Evolutionary conservation across 2,888 invertebrate genomes (phyloP), one percentile per base, ranked within the genome.

Genomic region (Luffia ferchaultella): DNA sequence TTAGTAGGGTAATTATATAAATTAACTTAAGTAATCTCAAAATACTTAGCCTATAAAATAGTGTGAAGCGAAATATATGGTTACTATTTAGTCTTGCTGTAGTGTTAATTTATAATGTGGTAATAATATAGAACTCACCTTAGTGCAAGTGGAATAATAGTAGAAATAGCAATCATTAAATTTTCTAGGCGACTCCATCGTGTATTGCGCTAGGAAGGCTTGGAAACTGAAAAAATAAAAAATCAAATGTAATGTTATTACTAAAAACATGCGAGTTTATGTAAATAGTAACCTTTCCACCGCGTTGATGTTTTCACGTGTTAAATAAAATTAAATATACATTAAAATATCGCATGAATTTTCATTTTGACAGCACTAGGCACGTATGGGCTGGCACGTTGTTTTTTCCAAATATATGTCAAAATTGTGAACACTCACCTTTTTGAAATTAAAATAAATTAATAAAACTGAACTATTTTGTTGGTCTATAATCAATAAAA

Each of bases 101-200:
- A n/a, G n/a, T n/a, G n/a, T n/a, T n/a, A n/a, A n/a, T n/a, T n/a
- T n/a, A n/a, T n/a, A n/a, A n/a, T n/a, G n/a, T n/a, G n/a, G n/a
- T n/a, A n/a, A n/a, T n/a, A n/a, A n/a, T n/a, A n/a, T n/a, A n/a
- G n/a, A n/a, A n/a, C n/a, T 79, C 80, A 93, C 93, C 89, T 93
- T 94, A 57, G 89, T 89, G 73, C 94, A 95, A 56, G 91, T 91
- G 51, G 93, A 93, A 71, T 94, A 93, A 72, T 92, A 95, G 77
- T 90, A 95, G 84, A 93, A 95, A 77, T 94, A 94, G 76, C 94
- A 95, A 75, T 94, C 94, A 75, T 92, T 90, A 73, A 91, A 89
- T 83, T 90, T 91, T 65, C 88, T 86, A 62, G 88, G 89, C 62
- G 89, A 89, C 78, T 90, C 90, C 88, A 91, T 88, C 67, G 70